Evolutionary conservation across 2,113 vertebrate species (phyloP).

Genomic region (Zootoca vivipara): DNA sequence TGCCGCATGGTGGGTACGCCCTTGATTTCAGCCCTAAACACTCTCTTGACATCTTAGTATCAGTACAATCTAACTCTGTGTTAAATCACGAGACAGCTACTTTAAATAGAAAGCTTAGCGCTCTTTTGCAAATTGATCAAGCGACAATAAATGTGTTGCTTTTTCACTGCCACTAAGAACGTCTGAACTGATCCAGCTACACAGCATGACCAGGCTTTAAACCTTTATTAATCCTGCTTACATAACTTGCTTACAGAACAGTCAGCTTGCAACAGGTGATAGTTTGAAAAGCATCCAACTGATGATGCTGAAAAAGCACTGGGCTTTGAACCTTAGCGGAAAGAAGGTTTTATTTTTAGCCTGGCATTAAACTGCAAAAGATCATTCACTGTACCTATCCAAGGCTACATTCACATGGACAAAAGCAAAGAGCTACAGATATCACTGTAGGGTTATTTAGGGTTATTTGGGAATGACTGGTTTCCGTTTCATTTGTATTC

Average conservation of each 20-base stretch:
- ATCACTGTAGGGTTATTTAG: neutral
- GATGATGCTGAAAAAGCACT: neutral
- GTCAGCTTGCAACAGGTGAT: constrained; percentile 52
- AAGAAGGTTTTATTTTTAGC: constrained; percentile 46
- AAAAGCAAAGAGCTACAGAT: neutral
- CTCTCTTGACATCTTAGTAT: constrained; percentile 1
- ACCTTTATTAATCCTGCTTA: constrained; percentile 32
- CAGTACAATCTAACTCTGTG: neutral
- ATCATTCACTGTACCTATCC: neutral
- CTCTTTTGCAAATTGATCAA: neutral
- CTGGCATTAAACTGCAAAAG: constrained; percentile 16
- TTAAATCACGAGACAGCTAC: neutral
- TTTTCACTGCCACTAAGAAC: neutral
- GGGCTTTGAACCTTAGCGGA: neutral
- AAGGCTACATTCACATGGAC: neutral
- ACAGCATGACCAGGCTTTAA: neutral
- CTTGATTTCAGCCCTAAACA: neutral
- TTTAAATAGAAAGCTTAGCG: neutral
- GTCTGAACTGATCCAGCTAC: neutral
- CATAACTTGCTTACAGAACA: constrained; percentile 41
- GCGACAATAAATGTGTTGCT: rapidly evolving
- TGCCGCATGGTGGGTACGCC: too few species aligned
- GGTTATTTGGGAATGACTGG: neutral
- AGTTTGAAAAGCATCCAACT: neutral
- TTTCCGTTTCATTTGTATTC: neutral